Base-by-base conservation (phyloP, 2,797 vertebrate species). In the Acrossocheilus wenchowensis region DNA sequence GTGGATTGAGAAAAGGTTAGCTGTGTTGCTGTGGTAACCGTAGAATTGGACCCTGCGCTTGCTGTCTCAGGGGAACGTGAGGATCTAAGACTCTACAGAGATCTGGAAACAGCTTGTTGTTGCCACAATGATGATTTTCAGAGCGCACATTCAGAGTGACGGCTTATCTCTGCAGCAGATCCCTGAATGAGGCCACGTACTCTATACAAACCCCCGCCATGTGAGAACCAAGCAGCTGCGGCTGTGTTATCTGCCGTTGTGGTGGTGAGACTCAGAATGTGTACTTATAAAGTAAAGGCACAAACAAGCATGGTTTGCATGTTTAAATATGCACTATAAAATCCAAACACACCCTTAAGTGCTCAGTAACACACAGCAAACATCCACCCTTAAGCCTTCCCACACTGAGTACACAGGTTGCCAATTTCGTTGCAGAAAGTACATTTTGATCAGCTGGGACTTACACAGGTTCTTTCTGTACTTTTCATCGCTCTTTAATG, bases 1-100 rank as follows among this genome's bases (percentile, higher is more conserved):
- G 62, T 85, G 83, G 50, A 69, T 82, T 57, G 54, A 77, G 79
- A 78, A 85, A 85, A 78, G 19, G 87, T 57, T 85, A 50, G 26
- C 83, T 45, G 87, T 2, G 83, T 88, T 88, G 83, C 87, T 82
- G 73, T 88, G 74, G 87, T 81, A 83, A 86, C 87, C 21, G 45
- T 62, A 26, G 68, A 85, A 74, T 74, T 71, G 78, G 73, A 75
- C 72, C 78, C 78, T 48, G 82, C 2, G 10, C 66, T 72, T 85
- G 64, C 75, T 26, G 39, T 88, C 87, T 78, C 72, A 69, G 48
- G 78, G 68, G 83, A 62, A 41, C 21, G 15, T 50, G 57, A 78
- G 73, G 64, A 45, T 78, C 72, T 78, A 21, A 69, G 10, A 26
- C 69, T 71, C 57, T 11, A 36, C 54, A 75, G 78, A 68, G 78